A percentile compares a stretch with the other conserved stretches of the same genome.
Conservation (phyloP, 2,888 invertebrate species). For the Chymomyza fuscimana region DNA sequence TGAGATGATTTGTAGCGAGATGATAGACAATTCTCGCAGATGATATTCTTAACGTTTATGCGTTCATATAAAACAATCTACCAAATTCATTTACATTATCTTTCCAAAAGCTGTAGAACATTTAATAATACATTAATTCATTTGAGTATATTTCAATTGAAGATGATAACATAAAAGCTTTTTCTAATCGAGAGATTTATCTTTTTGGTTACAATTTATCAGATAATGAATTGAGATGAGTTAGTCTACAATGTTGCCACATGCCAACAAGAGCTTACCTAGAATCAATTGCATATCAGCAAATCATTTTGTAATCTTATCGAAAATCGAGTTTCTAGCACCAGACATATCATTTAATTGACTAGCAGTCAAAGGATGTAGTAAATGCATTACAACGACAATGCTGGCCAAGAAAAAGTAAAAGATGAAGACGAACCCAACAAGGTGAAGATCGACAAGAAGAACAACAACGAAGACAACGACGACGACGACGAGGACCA, state of each 20-base stretch:
- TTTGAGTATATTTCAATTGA: too few relatives aligned
- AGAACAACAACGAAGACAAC: background rate
- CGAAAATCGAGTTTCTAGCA: conserved; percentile 43
- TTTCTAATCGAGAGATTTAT: too few relatives aligned
- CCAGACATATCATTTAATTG: conserved; percentile 53
- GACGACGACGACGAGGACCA: background rate
- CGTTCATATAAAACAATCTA: too few relatives aligned
- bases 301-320: conserved; percentile 56
- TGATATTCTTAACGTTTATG: too few relatives aligned
- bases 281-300: background rate
- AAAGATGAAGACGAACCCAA: conserved; percentile 14
- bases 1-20: too few relatives aligned
- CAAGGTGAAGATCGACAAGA: background rate
- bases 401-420: conserved; percentile 17
- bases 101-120: too few relatives aligned
- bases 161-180: too few relatives aligned
- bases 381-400: background rate
- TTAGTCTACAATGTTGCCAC: background rate
- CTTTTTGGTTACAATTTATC: background rate
- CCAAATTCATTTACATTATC: too few relatives aligned
- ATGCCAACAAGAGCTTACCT: background rate
- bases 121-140: too few relatives aligned
- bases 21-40: too few relatives aligned
- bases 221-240: background rate
- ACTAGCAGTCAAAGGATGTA: conserved; percentile 48